phyloP scores from a whole-genome alignment of 2,797 vertebrate species.

The Anableps anableps region DNA sequence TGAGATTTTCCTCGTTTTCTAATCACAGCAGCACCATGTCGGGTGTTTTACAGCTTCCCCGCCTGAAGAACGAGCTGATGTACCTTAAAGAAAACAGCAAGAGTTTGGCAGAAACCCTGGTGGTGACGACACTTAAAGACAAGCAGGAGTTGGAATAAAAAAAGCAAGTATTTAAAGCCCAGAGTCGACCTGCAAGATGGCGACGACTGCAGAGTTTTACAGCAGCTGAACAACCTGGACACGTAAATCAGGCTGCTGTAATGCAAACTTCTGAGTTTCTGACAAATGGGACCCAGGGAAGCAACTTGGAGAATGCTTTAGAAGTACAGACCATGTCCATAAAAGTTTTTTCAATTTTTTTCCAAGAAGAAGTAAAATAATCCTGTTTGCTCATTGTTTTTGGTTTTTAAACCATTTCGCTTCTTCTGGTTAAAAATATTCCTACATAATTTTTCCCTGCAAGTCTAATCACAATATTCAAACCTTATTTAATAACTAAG shows the following conservation, averaged over 20 bases:
- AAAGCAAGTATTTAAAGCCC: background rate
- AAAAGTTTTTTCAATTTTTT: background rate
- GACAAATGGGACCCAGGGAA: background rate
- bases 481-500: background rate
- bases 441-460: too few species aligned
- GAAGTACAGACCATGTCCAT: background rate
- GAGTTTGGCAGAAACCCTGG: constrained; percentile 4
- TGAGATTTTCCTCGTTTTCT: constrained; percentile 4
- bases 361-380: background rate
- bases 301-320: background rate
- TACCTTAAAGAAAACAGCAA: constrained; percentile 23
- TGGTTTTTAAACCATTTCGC: background rate
- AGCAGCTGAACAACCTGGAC: background rate
- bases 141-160: background rate
- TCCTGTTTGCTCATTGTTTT: background rate
- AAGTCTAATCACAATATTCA: background rate
- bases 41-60: constrained; percentile 30
- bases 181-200: background rate
- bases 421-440: background rate
- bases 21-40: constrained; percentile 58
- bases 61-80: constrained; percentile 30
- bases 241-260: background rate
- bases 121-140: constrained; percentile 8
- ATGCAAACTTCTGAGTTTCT: background rate
- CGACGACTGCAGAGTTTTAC: background rate